Evolutionary conservation across 2,797 vertebrate species (phyloP), one percentile per base, ranked within the genome.

Genomic region (Lagocephalus sceleratus): DNA sequence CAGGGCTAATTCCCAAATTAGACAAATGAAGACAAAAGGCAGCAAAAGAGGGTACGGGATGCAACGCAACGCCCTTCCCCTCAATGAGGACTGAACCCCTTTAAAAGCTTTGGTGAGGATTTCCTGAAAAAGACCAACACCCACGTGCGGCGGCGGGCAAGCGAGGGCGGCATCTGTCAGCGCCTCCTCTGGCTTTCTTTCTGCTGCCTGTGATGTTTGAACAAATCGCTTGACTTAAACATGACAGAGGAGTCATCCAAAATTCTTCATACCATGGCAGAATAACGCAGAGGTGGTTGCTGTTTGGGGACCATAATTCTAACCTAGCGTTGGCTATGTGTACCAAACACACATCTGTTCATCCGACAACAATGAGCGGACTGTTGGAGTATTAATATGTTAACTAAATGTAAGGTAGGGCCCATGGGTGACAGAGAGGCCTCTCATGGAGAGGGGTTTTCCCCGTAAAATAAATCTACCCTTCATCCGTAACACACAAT

Each of bases 391-490:
- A 29, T 29, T 29, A 29, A 29, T 29, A 10, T 29, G 11, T 29
- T 10, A 29, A 8, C 29, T 8, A 29, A 29, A 11, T 29, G 29
- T 29, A 29, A 29, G 29, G 8, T 25, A 25, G 8, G 25, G 5
- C 25, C 25, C 8, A 1, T 29, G 29, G 48, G 64, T 9, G 21
- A 17, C 20, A 32, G 47, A 1, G 7, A 42, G 23, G 42, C 47
- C 20, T 47, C 29, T 38, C 16, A 20, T 32, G 20, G n/a, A 1
- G n/a, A 22, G 25, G 74, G 76, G 83, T 64, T 85, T 85, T 76
- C 78, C 83, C 63, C 15, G 11, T 10, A 5, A 46, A 25, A 50
- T 48, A 64, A 25, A 42, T 4, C 66, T 73, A 60, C 54, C 65
- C 68, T 59, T 65, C 35, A 19, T 16, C 5, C 5, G 7, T 26